Evolutionary conservation across 2,797 vertebrate species (phyloP).

Genomic region (Hydrolagus colliei): DNA sequence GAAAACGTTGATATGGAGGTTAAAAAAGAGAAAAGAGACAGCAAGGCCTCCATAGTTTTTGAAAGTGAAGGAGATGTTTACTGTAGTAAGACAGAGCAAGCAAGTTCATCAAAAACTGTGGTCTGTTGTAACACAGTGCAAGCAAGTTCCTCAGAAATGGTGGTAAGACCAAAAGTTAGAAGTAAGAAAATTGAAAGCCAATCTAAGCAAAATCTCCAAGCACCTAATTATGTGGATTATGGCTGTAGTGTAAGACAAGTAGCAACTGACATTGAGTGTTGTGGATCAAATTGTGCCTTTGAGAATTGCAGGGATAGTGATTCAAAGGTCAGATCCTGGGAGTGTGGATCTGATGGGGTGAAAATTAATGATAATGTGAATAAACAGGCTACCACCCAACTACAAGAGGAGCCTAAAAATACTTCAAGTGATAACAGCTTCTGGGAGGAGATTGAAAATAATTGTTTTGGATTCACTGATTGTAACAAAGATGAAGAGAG

Average conservation of each 20-base stretch:
- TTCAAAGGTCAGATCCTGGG: slow-evolving; percentile 16
- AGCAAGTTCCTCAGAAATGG: slow-evolving; percentile 51
- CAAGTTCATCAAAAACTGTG: slow-evolving; percentile 50
- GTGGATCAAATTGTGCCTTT: slow-evolving; percentile 38
- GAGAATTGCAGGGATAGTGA: slow-evolving; percentile 40
- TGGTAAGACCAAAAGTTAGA: slow-evolving; percentile 71
- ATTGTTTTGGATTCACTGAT: slow-evolving; percentile 36
- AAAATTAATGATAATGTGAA: slow-evolving; percentile 38
- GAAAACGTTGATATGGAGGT: slow-evolving; percentile 22
- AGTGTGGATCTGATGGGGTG: slow-evolving; percentile 36
- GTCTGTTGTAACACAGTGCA: slow-evolving; percentile 36
- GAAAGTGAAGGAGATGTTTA: slow-evolving; percentile 39
- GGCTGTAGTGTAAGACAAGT: slow-evolving; percentile 41
- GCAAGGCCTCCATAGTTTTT: slow-evolving; percentile 31
- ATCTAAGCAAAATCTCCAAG: slow-evolving; percentile 41
- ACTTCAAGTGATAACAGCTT: slow-evolving; percentile 38
- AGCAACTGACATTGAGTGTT: slow-evolving; percentile 43
- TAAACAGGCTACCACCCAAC: slow-evolving; percentile 26
- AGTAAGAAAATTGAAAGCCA: slow-evolving; percentile 46
- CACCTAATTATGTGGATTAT: slow-evolving; percentile 40
- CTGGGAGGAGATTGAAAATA: slow-evolving; percentile 55
- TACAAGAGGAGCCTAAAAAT: slow-evolving; percentile 36
- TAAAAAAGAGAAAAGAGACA: slow-evolving; percentile 15
- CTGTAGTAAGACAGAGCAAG: slow-evolving; percentile 38
- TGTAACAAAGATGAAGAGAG: slow-evolving; percentile 56